Base-by-base conservation (phyloP, 2,797 vertebrate genomes). In the Aulostomus chinensis region DNA sequence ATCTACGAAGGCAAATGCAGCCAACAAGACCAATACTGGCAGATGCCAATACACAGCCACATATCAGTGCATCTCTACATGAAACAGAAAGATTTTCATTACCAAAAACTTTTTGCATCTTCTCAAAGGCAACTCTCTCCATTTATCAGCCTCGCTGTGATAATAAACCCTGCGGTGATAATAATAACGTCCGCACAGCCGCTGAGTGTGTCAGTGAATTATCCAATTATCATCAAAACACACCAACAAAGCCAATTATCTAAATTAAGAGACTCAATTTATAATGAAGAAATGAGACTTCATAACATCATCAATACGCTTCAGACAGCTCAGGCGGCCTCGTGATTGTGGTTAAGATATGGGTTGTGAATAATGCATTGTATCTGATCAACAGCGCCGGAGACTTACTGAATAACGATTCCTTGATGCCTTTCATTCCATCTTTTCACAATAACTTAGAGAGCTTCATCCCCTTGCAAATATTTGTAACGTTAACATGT, bases 401-500 rank as follows among this genome's bases (percentile, higher is more conserved):
- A 69, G 67, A 57, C 66, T 77, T 55, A 79, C 64, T 69, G 57
- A 82, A 73, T 79, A 85, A 81, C 75, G 59, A 83, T 76, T 76
- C 33, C 68, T 76, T 74, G 39, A 66, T 65, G 58, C 59, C 80
- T 88, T 85, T 85, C 71, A 84, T 77, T 80, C 70, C 74, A 75
- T 80, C 77, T 76, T 76, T 80, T 81, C 64, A 80, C 76, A 87
- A 86, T 86, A 88, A 87, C 79, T 86, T 79, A 80, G 84, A 93
- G 85, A 66, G 83, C 80, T 89, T 92, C 88, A 93, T 89, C 86
- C 68, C 86, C 78, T 93, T 92, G 91, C 87, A 91, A 95, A 96
- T 94, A 95, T 92, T 88, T 86, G 87, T 89, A 91, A 91, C 84
- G 91, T 90, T 95, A 96, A 95, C 94, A 84, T 80, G 66, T 92